phyloP scores from a whole-genome alignment of 2,113 vertebrate species.

The Empidonax alnorum region DNA sequence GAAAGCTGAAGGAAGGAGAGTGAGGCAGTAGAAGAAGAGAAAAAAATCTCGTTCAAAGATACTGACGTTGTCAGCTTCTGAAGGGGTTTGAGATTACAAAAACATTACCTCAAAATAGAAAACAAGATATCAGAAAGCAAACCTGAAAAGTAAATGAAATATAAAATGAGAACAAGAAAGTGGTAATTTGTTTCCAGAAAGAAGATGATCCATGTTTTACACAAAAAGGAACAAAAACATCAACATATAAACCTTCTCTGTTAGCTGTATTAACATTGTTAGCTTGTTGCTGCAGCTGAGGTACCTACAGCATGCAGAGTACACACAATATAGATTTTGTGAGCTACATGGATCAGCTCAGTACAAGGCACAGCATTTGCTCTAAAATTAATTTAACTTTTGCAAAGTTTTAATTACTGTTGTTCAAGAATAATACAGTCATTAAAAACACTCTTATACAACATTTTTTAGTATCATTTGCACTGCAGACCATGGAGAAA shows the following conservation, averaged over 20 bases:
- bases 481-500: not conserved
- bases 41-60: not conserved
- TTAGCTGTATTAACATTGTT: fast-evolving
- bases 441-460: not conserved
- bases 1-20: not conserved
- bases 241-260: fast-evolving
- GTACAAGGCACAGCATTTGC: not conserved
- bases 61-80: not conserved
- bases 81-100: not conserved
- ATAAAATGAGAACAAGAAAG: not conserved
- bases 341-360: not conserved
- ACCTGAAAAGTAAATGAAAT: not conserved
- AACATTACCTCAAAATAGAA: not conserved
- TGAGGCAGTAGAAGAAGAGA: not conserved
- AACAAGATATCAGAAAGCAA: not conserved
- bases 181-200: not conserved
- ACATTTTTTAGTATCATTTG: not conserved
- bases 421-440: not conserved
- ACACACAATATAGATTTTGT: fast-evolving
- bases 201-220: not conserved
- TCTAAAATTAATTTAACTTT: not conserved
- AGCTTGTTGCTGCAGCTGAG: not conserved
- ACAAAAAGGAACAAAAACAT: not conserved
- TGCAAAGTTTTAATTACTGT: not conserved
- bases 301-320: not conserved